These are phyloP conservation scores for Pogonognathellus flavescens DNA, from an alignment of 1,140 invertebrate genomes.

Conservation along the genomic window DNA sequence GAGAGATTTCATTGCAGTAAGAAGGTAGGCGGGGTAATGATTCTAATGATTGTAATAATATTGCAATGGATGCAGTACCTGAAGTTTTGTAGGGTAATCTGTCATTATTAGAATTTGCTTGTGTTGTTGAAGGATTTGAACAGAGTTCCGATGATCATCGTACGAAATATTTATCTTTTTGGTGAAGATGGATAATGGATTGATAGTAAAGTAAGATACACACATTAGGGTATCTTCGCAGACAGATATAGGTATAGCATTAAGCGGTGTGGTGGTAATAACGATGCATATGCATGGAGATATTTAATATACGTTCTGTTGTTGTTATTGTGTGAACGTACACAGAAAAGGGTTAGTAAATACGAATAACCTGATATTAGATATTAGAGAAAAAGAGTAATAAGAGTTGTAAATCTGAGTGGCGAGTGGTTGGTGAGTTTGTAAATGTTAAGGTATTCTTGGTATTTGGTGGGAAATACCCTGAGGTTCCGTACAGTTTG, in stretches of 20 bases:
- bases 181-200: conserved; percentile 7
- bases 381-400: conserved; percentile 38
- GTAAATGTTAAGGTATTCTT: conserved; percentile 57
- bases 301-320: not conserved
- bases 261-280: not conserved
- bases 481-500: conserved; percentile 52
- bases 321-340: conserved; percentile 35
- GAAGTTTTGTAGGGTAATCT: not conserved
- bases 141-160: not conserved
- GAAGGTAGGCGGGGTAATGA: no score
- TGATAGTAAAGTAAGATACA: conserved; percentile 6
- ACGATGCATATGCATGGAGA: not conserved
- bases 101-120: conserved; percentile 29
- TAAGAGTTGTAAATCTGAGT: conserved; percentile 49
- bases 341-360: conserved; percentile 14
- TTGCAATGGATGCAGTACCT: no score
- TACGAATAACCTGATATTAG: conserved; percentile 19
- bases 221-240: no score
- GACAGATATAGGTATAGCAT: no score
- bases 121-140: not conserved
- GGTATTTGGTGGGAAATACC: conserved; percentile 65
- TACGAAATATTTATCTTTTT: not conserved
- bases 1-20: not conserved
- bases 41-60: no score
- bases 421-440: conserved; percentile 14